Evolutionary conservation across 2,113 vertebrate genomes (phyloP), one percentile per base, ranked within the genome.

Genomic region (Scomber japonicus): DNA sequence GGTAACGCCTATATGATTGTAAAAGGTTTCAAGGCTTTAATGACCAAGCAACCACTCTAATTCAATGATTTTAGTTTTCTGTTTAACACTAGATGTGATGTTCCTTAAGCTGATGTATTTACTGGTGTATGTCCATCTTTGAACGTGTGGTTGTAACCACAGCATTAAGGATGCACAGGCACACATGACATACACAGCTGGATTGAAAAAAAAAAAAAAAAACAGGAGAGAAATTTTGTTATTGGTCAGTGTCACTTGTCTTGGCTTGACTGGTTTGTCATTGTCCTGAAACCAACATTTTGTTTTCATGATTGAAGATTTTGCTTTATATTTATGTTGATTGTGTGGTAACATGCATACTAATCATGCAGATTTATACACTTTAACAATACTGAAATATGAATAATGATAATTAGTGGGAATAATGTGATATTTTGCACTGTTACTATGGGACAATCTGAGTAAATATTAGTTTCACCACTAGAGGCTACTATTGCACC

Each of bases 91-190:
- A 11, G 21, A 4, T 61, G 51, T 56, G 49, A 71, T 60, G 61
- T 54, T 45, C n/a, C 30, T 27, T 19, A 40, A 30, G 19, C 57
- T 55, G 21, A 0, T 73, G 61, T 10, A 48, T 40, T 61, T 44
- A 71, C 24, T 44, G 30, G 10, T 61, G 67, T 44, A 69, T 21
- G 15, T 49, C 19, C 59, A 40, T 63, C 30, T 67, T 71, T 59
- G 27, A 60, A 45, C 45, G 59, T 89, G 89, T 91, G 89, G 82
- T 92, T 92, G 48, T 91, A 69, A 93, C 80, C 31, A 48, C 87
- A 65, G 78, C 14, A 3, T 57, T 49, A 14, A 11, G 2, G 68
- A n/a, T 63, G 55, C 5, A 60, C n/a, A 8, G 64, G 21, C 69
- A 69, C 63, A 46, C 10, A 9, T 54, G 24, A 62, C 68, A 60